Evolutionary conservation across 2,113 vertebrate species (phyloP).

Genomic region (Pygoscelis adeliae): DNA sequence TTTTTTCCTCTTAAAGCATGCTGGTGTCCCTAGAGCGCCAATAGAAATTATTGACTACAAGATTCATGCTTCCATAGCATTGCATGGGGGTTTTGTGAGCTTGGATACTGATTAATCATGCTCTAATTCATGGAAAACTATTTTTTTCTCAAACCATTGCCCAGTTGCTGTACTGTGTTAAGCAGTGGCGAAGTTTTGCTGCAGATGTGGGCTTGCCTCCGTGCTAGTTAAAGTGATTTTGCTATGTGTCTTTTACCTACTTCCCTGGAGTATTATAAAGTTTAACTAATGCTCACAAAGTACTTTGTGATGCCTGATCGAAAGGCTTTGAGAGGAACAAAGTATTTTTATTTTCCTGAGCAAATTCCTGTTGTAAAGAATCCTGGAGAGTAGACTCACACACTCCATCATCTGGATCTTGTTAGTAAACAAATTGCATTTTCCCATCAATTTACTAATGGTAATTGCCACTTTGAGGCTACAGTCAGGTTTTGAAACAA

Average conservation of each 20-base stretch:
- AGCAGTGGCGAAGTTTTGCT: not conserved
- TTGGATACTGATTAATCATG: conserved; percentile 27
- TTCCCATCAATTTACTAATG: conserved; percentile 54
- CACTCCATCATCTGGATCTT: conserved; percentile 25
- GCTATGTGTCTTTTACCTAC: not conserved
- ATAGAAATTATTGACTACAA: not conserved
- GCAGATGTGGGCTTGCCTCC: not conserved
- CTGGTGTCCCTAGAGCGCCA: not conserved
- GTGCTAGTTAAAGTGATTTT: not conserved
- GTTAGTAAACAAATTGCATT: conserved; percentile 54
- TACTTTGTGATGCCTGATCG: not conserved
- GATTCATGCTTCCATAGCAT: not conserved
- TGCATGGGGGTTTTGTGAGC: not conserved
- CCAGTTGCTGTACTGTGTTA: not conserved
- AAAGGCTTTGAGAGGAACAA: not conserved
- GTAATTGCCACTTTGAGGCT: conserved; percentile 43
- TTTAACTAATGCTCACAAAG: not conserved
- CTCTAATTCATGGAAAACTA: conserved; percentile 20
- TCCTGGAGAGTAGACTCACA: not conserved
- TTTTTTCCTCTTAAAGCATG: not conserved
- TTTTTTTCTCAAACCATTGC: not conserved
- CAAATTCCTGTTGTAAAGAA: not conserved
- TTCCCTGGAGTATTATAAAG: not conserved
- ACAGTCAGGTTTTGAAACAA: conserved; percentile 32
- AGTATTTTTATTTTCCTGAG: not conserved